Conservation (phyloP, 1,140 invertebrate genomes). For the Heliconius himera region DNA sequence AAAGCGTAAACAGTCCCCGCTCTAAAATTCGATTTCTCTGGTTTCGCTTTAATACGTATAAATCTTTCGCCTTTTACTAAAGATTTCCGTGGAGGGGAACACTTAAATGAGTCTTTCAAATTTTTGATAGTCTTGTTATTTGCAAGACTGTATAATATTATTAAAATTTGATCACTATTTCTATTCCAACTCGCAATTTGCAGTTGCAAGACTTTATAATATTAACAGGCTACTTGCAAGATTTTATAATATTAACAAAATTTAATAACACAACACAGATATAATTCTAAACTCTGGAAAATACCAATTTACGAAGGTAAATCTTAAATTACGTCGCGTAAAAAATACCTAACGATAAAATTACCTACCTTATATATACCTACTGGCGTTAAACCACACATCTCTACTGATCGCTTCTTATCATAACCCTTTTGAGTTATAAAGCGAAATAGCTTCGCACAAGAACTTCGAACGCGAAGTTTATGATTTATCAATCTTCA, state of each 20-base stretch:
- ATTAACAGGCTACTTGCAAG: not conserved
- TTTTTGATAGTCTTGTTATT: not conserved
- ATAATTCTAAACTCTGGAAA: too few relatives aligned
- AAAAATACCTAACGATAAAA: too few relatives aligned
- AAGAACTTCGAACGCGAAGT: constrained; percentile 3
- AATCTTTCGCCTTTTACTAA: too few relatives aligned
- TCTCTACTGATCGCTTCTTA: not conserved
- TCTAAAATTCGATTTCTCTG: too few relatives aligned
- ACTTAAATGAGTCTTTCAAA: too few relatives aligned
- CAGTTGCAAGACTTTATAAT: not conserved
- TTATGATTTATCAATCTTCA: constrained; percentile 14
- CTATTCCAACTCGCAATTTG: too few relatives aligned
- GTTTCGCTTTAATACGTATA: too few relatives aligned
- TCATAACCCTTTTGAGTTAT: constrained; percentile 8
- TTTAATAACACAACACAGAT: too few relatives aligned
- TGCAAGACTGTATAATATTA: not conserved
- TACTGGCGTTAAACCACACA: not conserved
- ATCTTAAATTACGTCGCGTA: not conserved
- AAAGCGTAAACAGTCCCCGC: too few relatives aligned
- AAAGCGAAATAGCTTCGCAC: constrained; percentile 6
- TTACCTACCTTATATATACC: not conserved
- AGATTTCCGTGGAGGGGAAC: too few relatives aligned
- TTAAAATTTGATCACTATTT: too few relatives aligned
- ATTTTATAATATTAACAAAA: not conserved
- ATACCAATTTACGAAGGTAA: too few relatives aligned